These are phyloP conservation scores for Harpegnathos saltator DNA, from an alignment of 1,140 invertebrate species.

Conservation along the genomic window DNA sequence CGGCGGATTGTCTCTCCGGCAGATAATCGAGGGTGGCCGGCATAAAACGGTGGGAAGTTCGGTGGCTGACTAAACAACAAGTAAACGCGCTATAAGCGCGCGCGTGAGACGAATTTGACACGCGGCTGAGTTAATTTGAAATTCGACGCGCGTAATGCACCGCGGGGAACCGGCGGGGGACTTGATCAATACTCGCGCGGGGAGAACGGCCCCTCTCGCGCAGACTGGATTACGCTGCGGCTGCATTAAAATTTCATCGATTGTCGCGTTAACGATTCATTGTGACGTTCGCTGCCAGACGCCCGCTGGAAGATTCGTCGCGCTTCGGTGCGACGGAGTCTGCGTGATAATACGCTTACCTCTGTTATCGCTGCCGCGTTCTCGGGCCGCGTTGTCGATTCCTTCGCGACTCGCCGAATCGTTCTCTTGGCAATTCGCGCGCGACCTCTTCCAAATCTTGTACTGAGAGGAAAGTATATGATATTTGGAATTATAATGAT, in stretches of 20 bases:
- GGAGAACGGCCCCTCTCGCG: constrained; percentile 25
- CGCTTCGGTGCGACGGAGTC: too few species aligned
- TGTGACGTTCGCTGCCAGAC: not conserved
- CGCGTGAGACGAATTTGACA: constrained; percentile 48
- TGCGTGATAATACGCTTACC: too few species aligned
- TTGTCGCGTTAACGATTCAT: constrained; percentile 20
- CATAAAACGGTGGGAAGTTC: constrained; percentile 40
- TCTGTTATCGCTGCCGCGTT: too few species aligned
- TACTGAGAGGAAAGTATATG: too few species aligned
- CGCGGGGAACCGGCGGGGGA: constrained; percentile 26
- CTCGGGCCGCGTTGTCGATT: too few species aligned
- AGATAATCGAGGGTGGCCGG: constrained; percentile 13
- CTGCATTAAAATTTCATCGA: constrained; percentile 38
- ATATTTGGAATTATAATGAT: too few species aligned
- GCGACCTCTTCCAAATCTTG: too few species aligned
- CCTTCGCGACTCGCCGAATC: too few species aligned
- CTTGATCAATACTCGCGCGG: constrained; percentile 42
- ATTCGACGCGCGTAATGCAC: constrained; percentile 49
- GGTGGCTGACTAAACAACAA: constrained; percentile 53
- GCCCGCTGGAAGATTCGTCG: not conserved
- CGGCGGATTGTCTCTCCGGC: not conserved
- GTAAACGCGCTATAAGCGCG: constrained; percentile 25
- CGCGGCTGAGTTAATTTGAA: constrained; percentile 48
- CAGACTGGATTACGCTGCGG: constrained; percentile 16
- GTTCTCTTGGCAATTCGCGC: too few species aligned